Evolutionary conservation across 23 tunicate species (phyloP), one percentile per base, ranked within the genome.

Genomic region (Ciona savignyi): DNA sequence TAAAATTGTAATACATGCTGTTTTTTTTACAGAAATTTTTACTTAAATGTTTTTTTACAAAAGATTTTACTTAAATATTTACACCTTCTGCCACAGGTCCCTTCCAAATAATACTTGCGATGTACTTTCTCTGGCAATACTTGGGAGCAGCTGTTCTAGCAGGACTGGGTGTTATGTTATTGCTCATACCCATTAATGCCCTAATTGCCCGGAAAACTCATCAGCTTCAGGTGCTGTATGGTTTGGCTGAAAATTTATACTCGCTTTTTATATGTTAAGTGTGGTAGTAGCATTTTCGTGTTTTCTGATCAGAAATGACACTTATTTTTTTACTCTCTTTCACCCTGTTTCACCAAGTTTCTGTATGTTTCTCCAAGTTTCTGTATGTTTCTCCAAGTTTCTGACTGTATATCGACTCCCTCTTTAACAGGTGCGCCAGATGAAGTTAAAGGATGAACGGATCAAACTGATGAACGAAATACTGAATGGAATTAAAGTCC

Each of bases 391-490:
- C n/a, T n/a, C n/a, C n/a, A n/a, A n/a, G n/a, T n/a, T n/a, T n/a
- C n/a, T n/a, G n/a, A n/a, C n/a, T n/a, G n/a, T n/a, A n/a, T n/a
- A n/a, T n/a, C n/a, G n/a, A n/a, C n/a, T n/a, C n/a, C n/a, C 26
- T 63, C 28, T 63, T 28, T n/a, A n/a, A 19, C 51, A 85, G 91
- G 84, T 78, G 25, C 69, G 63, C 27, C 93, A 86, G 63, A 86
- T 86, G 93, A 74, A 68, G 21, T 66, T 34, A 61, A 82, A 83
- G 32, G 96, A 89, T 63, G 85, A 78, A n/a, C 70, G 96, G 60
- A 78, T 89, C 30, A 89, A 89, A 61, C 62, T 89, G 49, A 89
- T 89, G 96, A 89, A 83, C 32, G 96, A 89, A 70, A 79, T 89
- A 1, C 60, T 89, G 61, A 89, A 89, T 69, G 96, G 96, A 66